Conservation (phyloP, 2,797 vertebrate species). For the Paratrypauchen microcephalus region DNA sequence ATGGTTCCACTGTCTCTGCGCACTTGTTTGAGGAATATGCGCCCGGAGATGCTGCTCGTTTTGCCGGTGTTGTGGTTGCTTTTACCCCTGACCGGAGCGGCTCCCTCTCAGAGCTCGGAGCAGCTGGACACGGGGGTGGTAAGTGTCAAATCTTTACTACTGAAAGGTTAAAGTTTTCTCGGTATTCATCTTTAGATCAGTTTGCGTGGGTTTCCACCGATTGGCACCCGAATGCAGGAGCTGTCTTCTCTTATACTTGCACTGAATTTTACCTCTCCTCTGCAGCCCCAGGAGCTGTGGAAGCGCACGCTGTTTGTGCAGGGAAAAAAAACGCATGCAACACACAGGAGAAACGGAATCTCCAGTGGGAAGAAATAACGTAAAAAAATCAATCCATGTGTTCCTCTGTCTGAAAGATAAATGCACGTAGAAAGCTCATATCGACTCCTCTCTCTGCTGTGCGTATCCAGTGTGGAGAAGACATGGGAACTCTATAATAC, state of each 20-base stretch:
- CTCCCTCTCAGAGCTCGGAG: conserved; percentile 69
- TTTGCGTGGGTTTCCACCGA: conserved; percentile 34
- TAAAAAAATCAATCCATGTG: not conserved
- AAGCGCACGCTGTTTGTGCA: conserved; percentile 7
- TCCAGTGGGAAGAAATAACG: conserved; percentile 4
- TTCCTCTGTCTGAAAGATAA: not conserved
- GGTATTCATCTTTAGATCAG: conserved; percentile 16
- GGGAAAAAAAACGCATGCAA: not conserved
- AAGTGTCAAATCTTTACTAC: conserved; percentile 49
- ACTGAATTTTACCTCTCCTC: conserved; percentile 60
- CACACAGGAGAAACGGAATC: conserved; percentile 3
- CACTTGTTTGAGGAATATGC: conserved; percentile 70
- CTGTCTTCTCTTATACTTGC: conserved; percentile 50
- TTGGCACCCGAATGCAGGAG: conserved; percentile 35
- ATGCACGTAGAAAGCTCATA: conserved; percentile 2
- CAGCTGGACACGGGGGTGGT: conserved; percentile 80
- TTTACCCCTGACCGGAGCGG: conserved; percentile 64
- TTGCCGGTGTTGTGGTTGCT: conserved; percentile 67
- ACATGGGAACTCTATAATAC: not conserved
- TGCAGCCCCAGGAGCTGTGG: conserved; percentile 42
- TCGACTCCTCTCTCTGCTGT: not conserved
- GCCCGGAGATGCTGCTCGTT: conserved; percentile 68
- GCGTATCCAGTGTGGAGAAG: conserved; percentile 1
- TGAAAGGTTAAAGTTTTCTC: conserved; percentile 25
- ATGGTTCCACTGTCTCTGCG: conserved; percentile 45